Evolutionary conservation across 2,113 vertebrate species (phyloP).

Genomic region (Thalassarche chlororhynchos): DNA sequence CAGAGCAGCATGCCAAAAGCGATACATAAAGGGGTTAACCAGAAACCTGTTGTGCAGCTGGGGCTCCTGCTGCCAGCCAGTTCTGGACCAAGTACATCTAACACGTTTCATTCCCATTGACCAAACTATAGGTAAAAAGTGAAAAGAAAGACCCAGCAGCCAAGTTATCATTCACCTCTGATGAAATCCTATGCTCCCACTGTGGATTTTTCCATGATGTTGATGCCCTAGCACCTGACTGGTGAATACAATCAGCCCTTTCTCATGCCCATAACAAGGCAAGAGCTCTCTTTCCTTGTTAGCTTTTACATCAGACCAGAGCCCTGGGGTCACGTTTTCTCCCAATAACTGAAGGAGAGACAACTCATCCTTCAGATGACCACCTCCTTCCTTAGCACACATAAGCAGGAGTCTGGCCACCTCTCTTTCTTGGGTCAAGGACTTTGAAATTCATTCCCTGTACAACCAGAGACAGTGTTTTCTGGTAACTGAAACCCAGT

Average conservation of each 20-base stretch:
- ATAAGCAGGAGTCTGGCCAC: not conserved
- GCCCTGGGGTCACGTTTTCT: not conserved
- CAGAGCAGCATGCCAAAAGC: not conserved
- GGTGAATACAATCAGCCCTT: constrained; percentile 14
- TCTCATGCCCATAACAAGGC: not conserved
- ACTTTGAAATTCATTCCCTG: not conserved
- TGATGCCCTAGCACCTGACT: constrained; percentile 28
- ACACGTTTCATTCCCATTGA: not conserved
- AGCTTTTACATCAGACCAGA: not conserved
- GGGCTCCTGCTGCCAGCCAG: not conserved
- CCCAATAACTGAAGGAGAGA: not conserved
- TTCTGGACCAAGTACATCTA: not conserved
- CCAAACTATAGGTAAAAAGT: not conserved
- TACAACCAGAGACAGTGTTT: not conserved
- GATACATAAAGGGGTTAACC: not conserved
- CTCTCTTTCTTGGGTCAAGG: not conserved
- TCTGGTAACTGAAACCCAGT: not conserved
- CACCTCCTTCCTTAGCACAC: not conserved
- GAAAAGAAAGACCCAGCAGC: not conserved
- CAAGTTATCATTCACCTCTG: not conserved
- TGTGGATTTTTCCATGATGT: not conserved
- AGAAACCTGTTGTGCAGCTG: not conserved
- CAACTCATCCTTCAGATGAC: not conserved
- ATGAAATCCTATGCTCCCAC: not conserved
- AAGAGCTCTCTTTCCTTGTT: not conserved